A percentile compares a stretch with the other conserved stretches of the same genome.
These are phyloP conservation scores for Carterocephalus palaemon DNA, from an alignment of 2,888 invertebrate genomes.

Conservation along the genomic window DNA sequence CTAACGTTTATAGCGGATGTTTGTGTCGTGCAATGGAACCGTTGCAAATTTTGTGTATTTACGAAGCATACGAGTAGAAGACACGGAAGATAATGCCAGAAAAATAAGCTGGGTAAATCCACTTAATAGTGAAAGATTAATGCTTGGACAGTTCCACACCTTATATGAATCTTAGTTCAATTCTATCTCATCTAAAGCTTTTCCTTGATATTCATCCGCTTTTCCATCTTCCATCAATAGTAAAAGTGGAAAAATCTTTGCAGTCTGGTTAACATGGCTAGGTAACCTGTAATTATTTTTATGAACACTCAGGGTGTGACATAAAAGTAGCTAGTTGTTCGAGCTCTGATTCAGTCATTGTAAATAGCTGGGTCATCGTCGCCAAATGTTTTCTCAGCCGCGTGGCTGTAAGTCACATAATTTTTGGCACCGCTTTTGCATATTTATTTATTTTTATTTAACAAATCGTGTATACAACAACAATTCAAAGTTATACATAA, in stretches of 20 bases:
- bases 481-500: too few relatives aligned
- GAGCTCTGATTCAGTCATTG: slow-evolving; percentile 26
- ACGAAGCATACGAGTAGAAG: too few relatives aligned
- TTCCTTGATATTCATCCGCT: too few relatives aligned
- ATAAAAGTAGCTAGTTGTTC: slow-evolving; percentile 31
- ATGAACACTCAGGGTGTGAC: slow-evolving; percentile 27
- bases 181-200: too few relatives aligned
- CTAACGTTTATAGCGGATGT: slow-evolving; percentile 17
- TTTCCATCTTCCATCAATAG: slow-evolving; percentile 32
- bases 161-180: too few relatives aligned
- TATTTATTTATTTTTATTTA: slow-evolving; percentile 31
- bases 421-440: slow-evolving; percentile 30
- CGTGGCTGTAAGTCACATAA: slow-evolving; percentile 28
- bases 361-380: slow-evolving; percentile 30
- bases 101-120: slow-evolving; percentile 4
- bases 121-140: slow-evolving; percentile 1
- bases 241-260: slow-evolving; percentile 31
- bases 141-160: neutral
- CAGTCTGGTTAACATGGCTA: slow-evolving; percentile 29
- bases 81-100: neutral
- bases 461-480: too few relatives aligned
- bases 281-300: slow-evolving; percentile 28
- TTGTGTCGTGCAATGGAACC: slow-evolving; percentile 28
- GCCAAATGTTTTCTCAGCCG: slow-evolving; percentile 32
- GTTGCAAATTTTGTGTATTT: slow-evolving; percentile 27